Evolutionary conservation across 2,888 invertebrate species (phyloP).

Genomic region (Noctua comes): DNA sequence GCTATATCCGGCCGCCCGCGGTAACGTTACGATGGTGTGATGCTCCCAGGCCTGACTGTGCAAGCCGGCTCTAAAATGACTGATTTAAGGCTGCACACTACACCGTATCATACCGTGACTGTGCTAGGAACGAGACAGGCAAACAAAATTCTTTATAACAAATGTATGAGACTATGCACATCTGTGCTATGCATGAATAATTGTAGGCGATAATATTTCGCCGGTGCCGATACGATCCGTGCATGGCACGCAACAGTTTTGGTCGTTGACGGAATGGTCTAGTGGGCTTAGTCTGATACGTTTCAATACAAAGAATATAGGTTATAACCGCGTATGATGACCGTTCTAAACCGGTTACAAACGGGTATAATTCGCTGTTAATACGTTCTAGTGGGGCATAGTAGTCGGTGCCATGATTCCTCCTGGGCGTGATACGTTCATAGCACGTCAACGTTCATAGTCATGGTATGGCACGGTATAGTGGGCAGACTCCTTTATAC

Average conservation of each 20-base stretch:
- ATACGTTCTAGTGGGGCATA: not conserved
- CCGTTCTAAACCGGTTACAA: not conserved
- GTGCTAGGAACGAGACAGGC: not conserved
- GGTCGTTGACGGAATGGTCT: not conserved
- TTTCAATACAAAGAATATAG: not conserved
- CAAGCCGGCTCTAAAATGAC: slow-evolving; percentile 68
- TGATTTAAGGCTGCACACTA: slow-evolving; percentile 20
- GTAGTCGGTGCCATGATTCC: not conserved
- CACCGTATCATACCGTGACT: not conserved
- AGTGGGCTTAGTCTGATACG: not conserved
- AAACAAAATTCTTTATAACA: not conserved
- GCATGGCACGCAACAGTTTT: not conserved
- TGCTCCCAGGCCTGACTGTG: slow-evolving; percentile 68
- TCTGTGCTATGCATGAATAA: not conserved
- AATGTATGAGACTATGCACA: not conserved
- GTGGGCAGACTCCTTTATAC: not conserved
- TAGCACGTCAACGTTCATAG: no score
- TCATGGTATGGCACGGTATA: not conserved
- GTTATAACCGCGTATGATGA: not conserved
- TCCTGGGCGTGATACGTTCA: not conserved
- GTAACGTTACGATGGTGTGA: slow-evolving; percentile 90
- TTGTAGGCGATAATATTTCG: not conserved
- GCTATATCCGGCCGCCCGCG: slow-evolving; percentile 89
- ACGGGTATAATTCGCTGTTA: not conserved
- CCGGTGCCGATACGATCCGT: not conserved